Base-by-base conservation (phyloP, 2,888 invertebrate species). In the Drosophila lutescens region DNA sequence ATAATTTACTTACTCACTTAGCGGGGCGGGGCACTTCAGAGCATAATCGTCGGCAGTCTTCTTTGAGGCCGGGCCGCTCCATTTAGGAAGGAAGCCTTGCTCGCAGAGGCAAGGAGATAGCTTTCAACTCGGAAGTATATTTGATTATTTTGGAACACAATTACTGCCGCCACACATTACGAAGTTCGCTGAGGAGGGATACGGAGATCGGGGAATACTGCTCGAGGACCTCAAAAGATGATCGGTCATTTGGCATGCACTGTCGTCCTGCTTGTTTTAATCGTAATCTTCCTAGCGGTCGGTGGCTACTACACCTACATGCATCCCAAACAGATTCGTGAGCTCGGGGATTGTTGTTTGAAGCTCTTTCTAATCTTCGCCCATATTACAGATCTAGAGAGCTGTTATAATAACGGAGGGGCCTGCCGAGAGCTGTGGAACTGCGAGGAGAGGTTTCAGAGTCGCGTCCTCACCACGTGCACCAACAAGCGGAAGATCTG, bases 1-100 rank as follows among this genome's bases (percentile, higher is more conserved):
- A 81, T 80, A 80, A 81, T 73, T 77, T 74, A 82, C 85, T 85
- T 77, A 85, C 77, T 75, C 70, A 80, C 72, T 80, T 78, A 72
- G 47, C 43, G 55, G 55, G 67, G 34, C 41, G 41, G 23, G 15
- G 41, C 61, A 46, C 56, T 46, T 26, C 26, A 26, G 46, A 46
- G 36, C 56, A 56, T 46, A 56, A 56, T 56, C 15, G 56, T 36
- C 15, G 26, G 34, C 40, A 10, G 12, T 32, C 17, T 40, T n/a
- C 41, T 63, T 36, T 32, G 46, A 32, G 13, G 23, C 7, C 6
- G 9, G 13, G 2, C 26, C 38, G 13, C 38, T 15, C 44, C 57
- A 38, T 15, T 67, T 59, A 59, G 26, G 26, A 26, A 26, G 26
- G 26, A 26, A 6, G 26, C 26, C 4, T 34, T 41, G 38, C 12